Percentiles rank a stretch among this genome's conserved stretches.
Conservation (phyloP, 2,113 vertebrate species). For the Sinocyclocheilus grahami region DNA sequence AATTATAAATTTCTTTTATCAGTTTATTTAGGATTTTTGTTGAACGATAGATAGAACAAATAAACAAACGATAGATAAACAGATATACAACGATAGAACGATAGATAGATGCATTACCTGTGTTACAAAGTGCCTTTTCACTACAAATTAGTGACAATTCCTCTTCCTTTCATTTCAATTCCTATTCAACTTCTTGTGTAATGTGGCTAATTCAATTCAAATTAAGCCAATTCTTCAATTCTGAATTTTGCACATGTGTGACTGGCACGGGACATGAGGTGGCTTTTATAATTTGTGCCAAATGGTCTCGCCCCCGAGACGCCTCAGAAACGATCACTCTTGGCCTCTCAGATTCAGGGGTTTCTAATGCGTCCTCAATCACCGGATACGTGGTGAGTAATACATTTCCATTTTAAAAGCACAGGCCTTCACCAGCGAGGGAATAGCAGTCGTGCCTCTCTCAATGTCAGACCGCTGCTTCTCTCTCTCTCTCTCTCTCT, state of each 20-base stretch:
- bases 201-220: background rate
- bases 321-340: background rate
- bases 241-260: background rate
- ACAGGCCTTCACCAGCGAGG: background rate
- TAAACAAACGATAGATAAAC: no score
- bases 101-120: background rate
- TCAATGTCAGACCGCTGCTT: background rate
- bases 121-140: background rate
- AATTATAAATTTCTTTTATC: no score
- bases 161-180: background rate
- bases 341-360: background rate
- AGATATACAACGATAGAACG: no score
- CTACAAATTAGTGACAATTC: background rate
- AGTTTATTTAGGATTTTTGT: background rate
- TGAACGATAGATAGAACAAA: background rate
- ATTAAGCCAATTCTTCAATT: background rate
- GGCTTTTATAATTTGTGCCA: background rate
- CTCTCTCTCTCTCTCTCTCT: background rate
- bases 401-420: slow-evolving; percentile 28
- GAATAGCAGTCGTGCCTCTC: background rate
- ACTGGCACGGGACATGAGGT: background rate
- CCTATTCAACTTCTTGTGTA: background rate
- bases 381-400: background rate
- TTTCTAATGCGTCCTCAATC: background rate
- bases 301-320: background rate